Evolutionary conservation across 2,888 invertebrate species (phyloP).

Genomic region (Cenopis cana): DNA sequence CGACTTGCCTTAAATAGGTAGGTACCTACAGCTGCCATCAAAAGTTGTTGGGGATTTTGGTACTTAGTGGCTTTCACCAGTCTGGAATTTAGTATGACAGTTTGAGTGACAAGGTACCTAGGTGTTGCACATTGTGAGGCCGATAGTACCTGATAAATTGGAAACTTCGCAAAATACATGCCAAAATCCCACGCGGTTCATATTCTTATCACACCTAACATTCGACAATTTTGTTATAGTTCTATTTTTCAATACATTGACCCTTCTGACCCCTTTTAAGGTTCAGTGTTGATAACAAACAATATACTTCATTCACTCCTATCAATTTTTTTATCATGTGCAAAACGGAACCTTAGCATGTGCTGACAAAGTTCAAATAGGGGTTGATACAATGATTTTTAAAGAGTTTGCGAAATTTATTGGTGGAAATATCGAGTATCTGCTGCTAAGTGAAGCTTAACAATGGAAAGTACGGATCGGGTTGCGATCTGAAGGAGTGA

Average conservation of each 20-base stretch:
- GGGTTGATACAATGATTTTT: no score
- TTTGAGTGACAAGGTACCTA: no score
- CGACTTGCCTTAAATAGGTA: no score
- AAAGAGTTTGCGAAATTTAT: background rate
- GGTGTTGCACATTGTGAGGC: no score
- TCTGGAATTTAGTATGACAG: no score
- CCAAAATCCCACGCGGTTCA: background rate
- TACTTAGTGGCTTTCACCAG: no score
- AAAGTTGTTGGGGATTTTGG: no score
- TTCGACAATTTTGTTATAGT: conserved; percentile 13
- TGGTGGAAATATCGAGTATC: conserved; percentile 29
- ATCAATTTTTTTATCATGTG: background rate
- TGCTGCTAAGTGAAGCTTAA: conserved; percentile 15
- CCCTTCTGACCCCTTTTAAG: conserved; percentile 30
- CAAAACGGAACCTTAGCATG: background rate
- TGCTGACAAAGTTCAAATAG: background rate
- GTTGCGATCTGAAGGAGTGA: conserved; percentile 17
- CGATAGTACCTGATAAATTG: background rate
- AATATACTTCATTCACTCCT: background rate
- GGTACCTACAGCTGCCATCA: no score
- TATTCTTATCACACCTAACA: conserved; percentile 23
- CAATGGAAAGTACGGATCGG: conserved; percentile 22
- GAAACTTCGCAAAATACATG: background rate
- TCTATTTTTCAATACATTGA: conserved; percentile 41
- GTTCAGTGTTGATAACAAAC: conserved; percentile 20